Conservation (phyloP, 2,113 vertebrate genomes). For the Peromyscus maniculatus region DNA sequence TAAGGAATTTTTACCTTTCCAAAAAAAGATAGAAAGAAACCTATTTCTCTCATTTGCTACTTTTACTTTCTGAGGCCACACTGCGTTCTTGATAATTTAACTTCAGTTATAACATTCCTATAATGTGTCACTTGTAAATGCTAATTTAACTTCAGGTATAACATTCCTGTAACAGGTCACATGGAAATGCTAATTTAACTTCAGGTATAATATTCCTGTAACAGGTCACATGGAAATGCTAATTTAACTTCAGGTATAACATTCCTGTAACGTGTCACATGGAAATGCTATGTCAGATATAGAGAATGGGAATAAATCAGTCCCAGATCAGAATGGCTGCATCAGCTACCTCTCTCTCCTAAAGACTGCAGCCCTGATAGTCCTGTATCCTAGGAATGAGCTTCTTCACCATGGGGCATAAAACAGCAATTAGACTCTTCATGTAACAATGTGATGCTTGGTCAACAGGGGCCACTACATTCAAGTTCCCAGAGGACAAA, state of each 20-base stretch:
- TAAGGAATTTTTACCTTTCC: not conserved
- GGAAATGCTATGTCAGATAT: not conserved
- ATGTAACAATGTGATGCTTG: not conserved
- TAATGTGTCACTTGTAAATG: not conserved
- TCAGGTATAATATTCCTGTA: too few relatives aligned
- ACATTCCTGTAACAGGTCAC: not conserved
- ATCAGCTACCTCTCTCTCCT: not conserved
- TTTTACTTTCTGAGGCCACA: not conserved
- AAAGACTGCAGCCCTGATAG: not conserved
- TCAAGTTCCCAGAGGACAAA: not conserved
- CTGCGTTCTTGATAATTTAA: not conserved
- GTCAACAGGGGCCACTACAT: not conserved
- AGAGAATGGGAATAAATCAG: not conserved
- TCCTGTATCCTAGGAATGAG: not conserved
- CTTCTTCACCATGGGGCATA: not conserved
- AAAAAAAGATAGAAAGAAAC: slow-evolving; percentile 65
- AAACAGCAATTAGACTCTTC: too few relatives aligned
- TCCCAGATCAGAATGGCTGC: not conserved
- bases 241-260: too few relatives aligned
- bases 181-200: not conserved
- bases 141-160: not conserved
- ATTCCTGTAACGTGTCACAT: too few relatives aligned
- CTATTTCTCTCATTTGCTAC: not conserved
- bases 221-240: not conserved
- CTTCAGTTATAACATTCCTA: not conserved